phyloP scores from a whole-genome alignment of 2,797 vertebrate genomes.

The Chlorospingus flavigularis region DNA sequence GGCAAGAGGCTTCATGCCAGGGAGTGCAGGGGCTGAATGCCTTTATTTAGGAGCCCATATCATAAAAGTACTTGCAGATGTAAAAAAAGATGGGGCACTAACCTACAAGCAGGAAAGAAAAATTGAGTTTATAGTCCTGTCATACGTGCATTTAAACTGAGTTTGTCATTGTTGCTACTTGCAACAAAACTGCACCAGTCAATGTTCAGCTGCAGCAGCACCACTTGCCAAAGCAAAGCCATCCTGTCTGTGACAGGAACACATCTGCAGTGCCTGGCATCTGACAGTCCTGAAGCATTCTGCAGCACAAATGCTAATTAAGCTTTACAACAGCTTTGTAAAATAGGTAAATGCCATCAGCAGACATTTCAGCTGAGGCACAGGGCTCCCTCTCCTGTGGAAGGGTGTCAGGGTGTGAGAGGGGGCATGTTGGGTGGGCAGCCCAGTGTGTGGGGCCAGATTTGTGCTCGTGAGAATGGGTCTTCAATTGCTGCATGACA shows the following conservation, averaged over 20 bases:
- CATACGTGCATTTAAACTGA: neutral
- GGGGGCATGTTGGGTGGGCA: neutral
- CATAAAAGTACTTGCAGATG: neutral
- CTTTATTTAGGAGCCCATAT: neutral
- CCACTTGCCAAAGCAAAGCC: neutral
- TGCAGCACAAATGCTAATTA: neutral
- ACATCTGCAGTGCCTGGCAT: neutral
- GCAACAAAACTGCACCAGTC: neutral
- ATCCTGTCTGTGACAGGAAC: neutral
- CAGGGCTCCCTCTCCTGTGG: neutral
- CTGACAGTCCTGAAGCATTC: neutral
- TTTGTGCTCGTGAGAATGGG: neutral
- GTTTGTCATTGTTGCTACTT: neutral
- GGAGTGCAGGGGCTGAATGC: neutral
- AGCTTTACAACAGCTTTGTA: neutral
- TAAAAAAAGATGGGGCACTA: neutral
- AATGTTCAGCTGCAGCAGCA: neutral
- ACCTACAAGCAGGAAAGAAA: neutral
- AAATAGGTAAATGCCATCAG: neutral
- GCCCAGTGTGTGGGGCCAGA: neutral
- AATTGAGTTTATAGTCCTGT: neutral
- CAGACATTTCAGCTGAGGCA: neutral
- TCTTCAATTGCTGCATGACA: neutral
- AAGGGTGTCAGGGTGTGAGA: neutral
- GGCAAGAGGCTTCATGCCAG: neutral